A percentile compares a stretch with the other conserved stretches of the same genome.
phyloP scores from a whole-genome alignment of 1,140 invertebrate species.

The Drosophila kepulauana region DNA sequence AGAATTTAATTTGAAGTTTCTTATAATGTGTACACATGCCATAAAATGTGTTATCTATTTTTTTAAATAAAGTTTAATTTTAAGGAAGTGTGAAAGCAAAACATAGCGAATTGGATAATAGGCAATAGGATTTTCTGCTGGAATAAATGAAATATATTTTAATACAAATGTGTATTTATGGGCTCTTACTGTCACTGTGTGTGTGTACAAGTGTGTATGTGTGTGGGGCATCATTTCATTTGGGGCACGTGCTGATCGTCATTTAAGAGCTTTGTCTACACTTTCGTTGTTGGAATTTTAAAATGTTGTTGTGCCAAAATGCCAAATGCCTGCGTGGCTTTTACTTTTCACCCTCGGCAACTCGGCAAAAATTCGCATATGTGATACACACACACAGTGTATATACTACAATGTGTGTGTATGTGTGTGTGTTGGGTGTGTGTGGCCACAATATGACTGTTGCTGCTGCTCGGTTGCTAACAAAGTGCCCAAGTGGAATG shows the following conservation, averaged over 20 bases:
- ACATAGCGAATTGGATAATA: constrained; percentile 9
- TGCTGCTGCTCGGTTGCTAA: constrained; percentile 61
- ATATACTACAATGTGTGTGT: constrained; percentile 5
- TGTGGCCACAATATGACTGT: constrained; percentile 50
- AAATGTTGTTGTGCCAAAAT: constrained; percentile 51
- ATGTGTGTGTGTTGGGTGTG: constrained; percentile 20
- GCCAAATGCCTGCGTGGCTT: constrained; percentile 42
- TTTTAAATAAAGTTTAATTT: neutral
- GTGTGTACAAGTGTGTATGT: constrained; percentile 10
- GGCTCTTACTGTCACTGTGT: neutral
- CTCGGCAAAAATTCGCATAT: neutral
- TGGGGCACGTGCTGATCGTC: constrained; percentile 75
- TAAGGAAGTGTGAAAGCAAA: neutral
- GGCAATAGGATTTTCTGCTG: neutral
- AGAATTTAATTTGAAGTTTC: too few species aligned
- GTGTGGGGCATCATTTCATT: constrained; percentile 49
- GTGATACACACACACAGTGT: neutral
- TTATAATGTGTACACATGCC: too few species aligned
- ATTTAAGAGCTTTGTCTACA: constrained; percentile 77
- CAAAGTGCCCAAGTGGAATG: constrained; percentile 82
- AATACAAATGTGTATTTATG: constrained; percentile 21
- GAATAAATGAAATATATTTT: constrained; percentile 18
- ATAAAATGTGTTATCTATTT: too few species aligned
- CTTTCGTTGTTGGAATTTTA: constrained; percentile 78
- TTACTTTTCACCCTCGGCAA: constrained; percentile 48